Evolutionary conservation across 2,797 vertebrate genomes (phyloP).

Genomic region (Hapalemur alaotrensis): DNA sequence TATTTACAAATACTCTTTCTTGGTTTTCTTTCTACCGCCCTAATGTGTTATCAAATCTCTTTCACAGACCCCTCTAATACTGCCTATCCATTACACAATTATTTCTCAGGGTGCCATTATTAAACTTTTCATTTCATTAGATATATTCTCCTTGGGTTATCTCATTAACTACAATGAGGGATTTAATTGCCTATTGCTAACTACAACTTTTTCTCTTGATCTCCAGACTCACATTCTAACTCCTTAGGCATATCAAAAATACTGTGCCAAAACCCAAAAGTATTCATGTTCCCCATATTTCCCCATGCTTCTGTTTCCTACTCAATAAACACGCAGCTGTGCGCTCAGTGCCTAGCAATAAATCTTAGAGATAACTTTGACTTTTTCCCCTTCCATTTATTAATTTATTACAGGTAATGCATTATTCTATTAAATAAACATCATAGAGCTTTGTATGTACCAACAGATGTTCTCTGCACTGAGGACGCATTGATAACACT

Average conservation of each 20-base stretch:
- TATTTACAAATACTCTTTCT: background rate
- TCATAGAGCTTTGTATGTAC: background rate
- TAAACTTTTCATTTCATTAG: background rate
- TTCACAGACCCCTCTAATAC: background rate
- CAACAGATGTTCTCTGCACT: background rate
- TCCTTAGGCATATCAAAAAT: background rate
- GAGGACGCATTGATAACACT: background rate
- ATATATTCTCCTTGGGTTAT: background rate
- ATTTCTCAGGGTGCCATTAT: background rate
- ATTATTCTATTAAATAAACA: background rate
- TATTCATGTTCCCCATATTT: background rate
- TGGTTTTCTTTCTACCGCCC: background rate
- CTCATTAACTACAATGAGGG: background rate
- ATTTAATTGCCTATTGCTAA: background rate
- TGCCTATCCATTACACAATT: background rate
- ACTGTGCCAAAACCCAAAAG: background rate
- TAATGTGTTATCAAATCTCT: background rate
- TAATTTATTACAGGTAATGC: background rate
- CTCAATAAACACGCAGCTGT: background rate
- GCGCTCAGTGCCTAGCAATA: background rate
- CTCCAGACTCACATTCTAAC: background rate
- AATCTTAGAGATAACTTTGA: background rate
- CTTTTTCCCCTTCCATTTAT: background rate
- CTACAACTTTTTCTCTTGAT: background rate
- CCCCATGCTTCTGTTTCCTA: background rate